These are phyloP conservation scores for Rhabdornis inornatus DNA, from an alignment of 2,113 vertebrate species.

Conservation along the genomic window DNA sequence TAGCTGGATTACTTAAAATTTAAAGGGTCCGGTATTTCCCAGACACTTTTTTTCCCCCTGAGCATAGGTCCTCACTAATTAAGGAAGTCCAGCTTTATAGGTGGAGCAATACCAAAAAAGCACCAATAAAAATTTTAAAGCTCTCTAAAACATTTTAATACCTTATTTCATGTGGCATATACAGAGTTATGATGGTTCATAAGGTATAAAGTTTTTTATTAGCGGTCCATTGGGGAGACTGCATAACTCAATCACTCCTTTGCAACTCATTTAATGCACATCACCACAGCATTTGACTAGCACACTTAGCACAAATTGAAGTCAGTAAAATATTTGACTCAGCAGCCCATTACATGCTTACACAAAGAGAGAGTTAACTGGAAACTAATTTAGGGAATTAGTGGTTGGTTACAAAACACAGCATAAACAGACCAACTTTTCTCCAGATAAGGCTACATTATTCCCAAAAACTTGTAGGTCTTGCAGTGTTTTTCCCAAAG, in stretches of 20 bases:
- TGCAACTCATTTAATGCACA: conserved; percentile 27
- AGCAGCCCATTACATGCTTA: background rate
- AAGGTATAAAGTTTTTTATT: conserved; percentile 61
- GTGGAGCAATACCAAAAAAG: conserved; percentile 29
- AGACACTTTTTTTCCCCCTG: background rate
- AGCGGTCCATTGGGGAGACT: conserved; percentile 1
- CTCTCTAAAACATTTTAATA: conserved; percentile 59
- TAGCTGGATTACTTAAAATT: background rate
- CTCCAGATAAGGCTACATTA: background rate
- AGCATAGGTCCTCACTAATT: conserved; percentile 27
- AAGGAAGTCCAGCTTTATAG: conserved; percentile 45
- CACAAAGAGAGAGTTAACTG: conserved; percentile 28
- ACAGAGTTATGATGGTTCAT: conserved; percentile 39
- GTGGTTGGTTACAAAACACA: background rate
- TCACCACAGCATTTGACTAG: conserved; percentile 17
- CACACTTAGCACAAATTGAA: background rate
- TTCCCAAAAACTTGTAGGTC: background rate
- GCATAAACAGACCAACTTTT: background rate
- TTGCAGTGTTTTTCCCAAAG: background rate
- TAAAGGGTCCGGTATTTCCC: background rate
- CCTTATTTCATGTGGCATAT: conserved; percentile 51
- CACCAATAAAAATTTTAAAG: conserved; percentile 54
- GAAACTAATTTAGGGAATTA: conserved; percentile 36
- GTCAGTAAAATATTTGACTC: conserved; percentile 36
- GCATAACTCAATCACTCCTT: conserved; percentile 26